phyloP scores from a whole-genome alignment of 1,140 invertebrate species.

The Latrodectus geometricus region DNA sequence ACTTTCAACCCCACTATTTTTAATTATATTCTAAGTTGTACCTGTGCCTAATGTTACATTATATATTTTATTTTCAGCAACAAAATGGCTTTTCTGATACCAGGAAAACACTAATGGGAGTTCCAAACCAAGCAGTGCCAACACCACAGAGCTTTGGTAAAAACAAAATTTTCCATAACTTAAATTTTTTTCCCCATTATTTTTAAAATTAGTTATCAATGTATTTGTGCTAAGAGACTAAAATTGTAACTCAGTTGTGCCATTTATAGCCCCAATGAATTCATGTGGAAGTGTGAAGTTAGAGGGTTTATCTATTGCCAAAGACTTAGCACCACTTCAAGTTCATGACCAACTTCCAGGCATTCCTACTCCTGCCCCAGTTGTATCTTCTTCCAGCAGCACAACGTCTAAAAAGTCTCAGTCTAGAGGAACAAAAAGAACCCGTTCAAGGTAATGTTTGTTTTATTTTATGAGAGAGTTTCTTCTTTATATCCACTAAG shows the following conservation, averaged over 20 bases:
- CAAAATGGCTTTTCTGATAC: constrained; percentile 54
- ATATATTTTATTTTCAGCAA: constrained; percentile 6
- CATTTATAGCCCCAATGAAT: not conserved
- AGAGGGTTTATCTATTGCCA: constrained; percentile 8
- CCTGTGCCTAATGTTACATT: not conserved
- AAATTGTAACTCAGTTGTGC: not conserved
- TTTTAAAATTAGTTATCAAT: not conserved
- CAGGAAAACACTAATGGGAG: constrained; percentile 23
- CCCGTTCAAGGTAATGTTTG: constrained; percentile 8
- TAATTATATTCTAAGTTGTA: too few relatives aligned
- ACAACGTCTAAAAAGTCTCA: constrained; percentile 10
- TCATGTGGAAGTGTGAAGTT: constrained; percentile 27
- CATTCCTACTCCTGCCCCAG: constrained; percentile 11
- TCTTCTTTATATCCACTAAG: not conserved
- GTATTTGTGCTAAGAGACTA: not conserved
- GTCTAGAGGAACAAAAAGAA: constrained; percentile 34
- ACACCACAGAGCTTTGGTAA: constrained; percentile 49
- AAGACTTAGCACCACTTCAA: constrained; percentile 18
- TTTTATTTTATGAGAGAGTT: not conserved
- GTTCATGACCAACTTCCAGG: constrained; percentile 23
- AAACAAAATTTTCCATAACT: not conserved
- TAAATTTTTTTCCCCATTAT: not conserved
- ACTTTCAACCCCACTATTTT: too few relatives aligned
- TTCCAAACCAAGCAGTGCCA: constrained; percentile 40
- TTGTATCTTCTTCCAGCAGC: constrained; percentile 11